Conservation (phyloP, 2,113 vertebrate genomes). For the Noctilio leporinus region DNA sequence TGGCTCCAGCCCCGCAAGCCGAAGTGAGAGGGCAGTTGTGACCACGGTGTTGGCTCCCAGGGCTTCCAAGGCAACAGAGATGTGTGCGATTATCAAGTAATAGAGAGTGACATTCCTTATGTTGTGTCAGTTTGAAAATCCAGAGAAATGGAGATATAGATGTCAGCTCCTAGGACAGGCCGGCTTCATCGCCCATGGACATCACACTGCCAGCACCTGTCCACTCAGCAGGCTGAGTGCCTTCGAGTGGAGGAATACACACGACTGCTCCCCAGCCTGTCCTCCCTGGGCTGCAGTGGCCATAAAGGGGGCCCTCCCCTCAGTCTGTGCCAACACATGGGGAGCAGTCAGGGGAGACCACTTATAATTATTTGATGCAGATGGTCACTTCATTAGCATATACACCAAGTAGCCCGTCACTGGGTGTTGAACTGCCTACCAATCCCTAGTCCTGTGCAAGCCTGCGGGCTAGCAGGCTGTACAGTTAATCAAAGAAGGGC, state of each 20-base stretch:
- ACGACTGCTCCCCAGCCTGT: conserved; percentile 51
- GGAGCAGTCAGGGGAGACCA: conserved; percentile 77
- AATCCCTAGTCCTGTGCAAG: neutral
- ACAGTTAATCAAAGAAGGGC: neutral
- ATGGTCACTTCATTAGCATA: conserved; percentile 76
- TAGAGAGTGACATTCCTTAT: conserved; percentile 82
- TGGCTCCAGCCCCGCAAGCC: conserved; percentile 46
- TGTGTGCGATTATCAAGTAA: conserved; percentile 59
- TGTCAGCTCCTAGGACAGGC: conserved; percentile 82
- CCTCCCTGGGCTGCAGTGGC: conserved; percentile 52
- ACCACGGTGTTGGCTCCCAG: conserved; percentile 73
- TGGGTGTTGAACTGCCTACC: neutral
- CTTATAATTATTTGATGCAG: conserved; percentile 74
- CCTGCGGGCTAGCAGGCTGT: neutral
- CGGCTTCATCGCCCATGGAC: conserved; percentile 79
- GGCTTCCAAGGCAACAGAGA: conserved; percentile 67
- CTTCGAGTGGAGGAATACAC: conserved; percentile 74
- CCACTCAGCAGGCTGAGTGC: conserved; percentile 83
- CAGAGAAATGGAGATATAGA: conserved; percentile 82
- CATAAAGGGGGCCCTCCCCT: conserved; percentile 67
- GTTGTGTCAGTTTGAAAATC: conserved; percentile 79
- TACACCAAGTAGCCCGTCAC: neutral
- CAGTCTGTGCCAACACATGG: conserved; percentile 78
- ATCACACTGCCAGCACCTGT: conserved; percentile 83
- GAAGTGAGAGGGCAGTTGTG: conserved; percentile 65